These are phyloP conservation scores for Gadus chalcogrammus DNA, from an alignment of 2,113 vertebrate genomes.

Conservation along the genomic window DNA sequence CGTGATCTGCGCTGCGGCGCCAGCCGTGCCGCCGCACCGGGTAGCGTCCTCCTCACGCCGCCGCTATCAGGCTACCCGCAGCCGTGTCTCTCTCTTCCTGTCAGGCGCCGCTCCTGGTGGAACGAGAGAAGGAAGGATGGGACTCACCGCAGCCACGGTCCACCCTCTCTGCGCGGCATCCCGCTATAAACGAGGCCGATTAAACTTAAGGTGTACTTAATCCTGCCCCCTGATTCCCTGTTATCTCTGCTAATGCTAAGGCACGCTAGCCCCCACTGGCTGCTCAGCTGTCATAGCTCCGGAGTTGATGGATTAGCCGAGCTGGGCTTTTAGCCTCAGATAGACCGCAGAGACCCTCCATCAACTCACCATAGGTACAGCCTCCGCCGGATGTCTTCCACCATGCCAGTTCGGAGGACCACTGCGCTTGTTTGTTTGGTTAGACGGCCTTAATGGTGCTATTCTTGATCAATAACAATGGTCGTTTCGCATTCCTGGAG, in stretches of 20 bases:
- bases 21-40: slow-evolving; percentile 44
- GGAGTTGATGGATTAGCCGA: slow-evolving; percentile 59
- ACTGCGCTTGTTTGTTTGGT: background rate
- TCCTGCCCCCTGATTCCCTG: slow-evolving; percentile 23
- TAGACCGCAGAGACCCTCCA: slow-evolving; percentile 15
- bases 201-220: slow-evolving; percentile 19
- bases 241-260: slow-evolving; percentile 51
- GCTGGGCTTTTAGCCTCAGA: slow-evolving; percentile 30
- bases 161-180: background rate
- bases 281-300: slow-evolving; percentile 63
- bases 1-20: slow-evolving; percentile 48
- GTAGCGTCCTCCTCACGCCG: slow-evolving; percentile 63
- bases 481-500: slow-evolving; percentile 61
- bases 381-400: slow-evolving; percentile 21
- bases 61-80: slow-evolving; percentile 42
- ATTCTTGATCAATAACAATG: slow-evolving; percentile 39
- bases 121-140: background rate
- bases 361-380: slow-evolving; percentile 50
- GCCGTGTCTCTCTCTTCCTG: background rate
- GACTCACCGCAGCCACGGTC: background rate
- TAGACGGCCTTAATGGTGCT: background rate
- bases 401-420: slow-evolving; percentile 18
- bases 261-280: slow-evolving; percentile 17
- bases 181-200: background rate
- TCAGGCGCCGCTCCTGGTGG: no score